These are phyloP conservation scores for Pristis pectinata DNA, from an alignment of 2,797 vertebrate genomes.

Conservation along the genomic window DNA sequence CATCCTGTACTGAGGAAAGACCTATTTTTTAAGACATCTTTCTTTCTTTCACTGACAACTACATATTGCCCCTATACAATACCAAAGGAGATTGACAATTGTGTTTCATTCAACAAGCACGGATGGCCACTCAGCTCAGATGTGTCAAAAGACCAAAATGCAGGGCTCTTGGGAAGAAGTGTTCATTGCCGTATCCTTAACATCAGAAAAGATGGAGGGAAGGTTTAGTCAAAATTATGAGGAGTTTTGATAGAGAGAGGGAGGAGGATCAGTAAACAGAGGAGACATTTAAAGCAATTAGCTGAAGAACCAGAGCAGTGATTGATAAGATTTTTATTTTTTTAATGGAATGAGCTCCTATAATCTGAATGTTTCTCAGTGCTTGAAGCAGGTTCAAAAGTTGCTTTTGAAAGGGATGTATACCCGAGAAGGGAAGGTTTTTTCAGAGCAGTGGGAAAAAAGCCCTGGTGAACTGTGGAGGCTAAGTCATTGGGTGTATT, in stretches of 20 bases:
- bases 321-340: not conserved
- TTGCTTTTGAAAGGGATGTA: not conserved
- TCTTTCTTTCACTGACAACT: not conserved
- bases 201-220: not conserved
- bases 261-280: not conserved
- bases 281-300: not conserved
- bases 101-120: not conserved
- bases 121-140: not conserved
- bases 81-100: not conserved
- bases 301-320: not conserved
- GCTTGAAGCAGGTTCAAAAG: not conserved
- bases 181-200: not conserved
- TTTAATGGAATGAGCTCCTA: not conserved
- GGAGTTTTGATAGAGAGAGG: not conserved
- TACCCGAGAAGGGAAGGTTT: no score
- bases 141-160: no score
- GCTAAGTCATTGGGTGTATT: no score
- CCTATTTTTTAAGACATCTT: not conserved
- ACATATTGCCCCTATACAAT: not conserved
- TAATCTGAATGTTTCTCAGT: no score
- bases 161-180: not conserved
- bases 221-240: not conserved
- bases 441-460: no score
- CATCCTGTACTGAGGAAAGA: not conserved
- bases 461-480: not conserved